These are phyloP conservation scores for Megaustenia siamemsis DNA, from an alignment of 2,888 invertebrate species.

Conservation along the genomic window DNA sequence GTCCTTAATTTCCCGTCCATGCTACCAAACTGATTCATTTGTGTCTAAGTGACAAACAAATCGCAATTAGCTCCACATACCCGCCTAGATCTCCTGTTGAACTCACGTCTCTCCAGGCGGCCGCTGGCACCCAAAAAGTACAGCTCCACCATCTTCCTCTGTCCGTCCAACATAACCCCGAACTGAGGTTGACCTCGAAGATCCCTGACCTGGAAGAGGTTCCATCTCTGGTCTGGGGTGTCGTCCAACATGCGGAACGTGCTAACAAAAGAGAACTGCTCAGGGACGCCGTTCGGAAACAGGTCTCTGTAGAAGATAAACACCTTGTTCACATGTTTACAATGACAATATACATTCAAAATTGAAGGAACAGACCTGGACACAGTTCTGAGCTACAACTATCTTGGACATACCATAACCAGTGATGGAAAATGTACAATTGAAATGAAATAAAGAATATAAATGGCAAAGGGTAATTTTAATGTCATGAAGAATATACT, in stretches of 20 bases:
- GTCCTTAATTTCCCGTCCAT: not conserved
- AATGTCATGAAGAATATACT: too few relatives aligned
- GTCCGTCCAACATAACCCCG: conserved; percentile 87
- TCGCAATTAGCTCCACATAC: not conserved
- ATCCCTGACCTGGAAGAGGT: conserved; percentile 87
- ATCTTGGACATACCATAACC: too few relatives aligned
- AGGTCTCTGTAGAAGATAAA: conserved; percentile 82
- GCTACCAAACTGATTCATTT: too few relatives aligned
- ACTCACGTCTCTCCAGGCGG: conserved; percentile 51
- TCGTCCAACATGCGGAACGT: conserved; percentile 86
- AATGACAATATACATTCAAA: too few relatives aligned
- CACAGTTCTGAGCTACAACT: too few relatives aligned
- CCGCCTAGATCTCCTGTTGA: conserved; percentile 46
- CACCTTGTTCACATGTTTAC: too few relatives aligned
- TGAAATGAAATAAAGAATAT: too few relatives aligned
- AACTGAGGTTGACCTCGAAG: conserved; percentile 86
- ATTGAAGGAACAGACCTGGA: too few relatives aligned
- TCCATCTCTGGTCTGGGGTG: conserved; percentile 86
- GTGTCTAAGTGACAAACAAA: too few relatives aligned
- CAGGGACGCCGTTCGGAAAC: conserved; percentile 89
- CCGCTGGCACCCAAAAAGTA: conserved; percentile 61
- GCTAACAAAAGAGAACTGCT: conserved; percentile 90
- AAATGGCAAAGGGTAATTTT: too few relatives aligned
- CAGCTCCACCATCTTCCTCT: conserved; percentile 85
- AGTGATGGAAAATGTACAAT: too few relatives aligned